These are phyloP conservation scores for Bufotes viridis DNA, from an alignment of 2,797 vertebrate species.

Conservation along the genomic window DNA sequence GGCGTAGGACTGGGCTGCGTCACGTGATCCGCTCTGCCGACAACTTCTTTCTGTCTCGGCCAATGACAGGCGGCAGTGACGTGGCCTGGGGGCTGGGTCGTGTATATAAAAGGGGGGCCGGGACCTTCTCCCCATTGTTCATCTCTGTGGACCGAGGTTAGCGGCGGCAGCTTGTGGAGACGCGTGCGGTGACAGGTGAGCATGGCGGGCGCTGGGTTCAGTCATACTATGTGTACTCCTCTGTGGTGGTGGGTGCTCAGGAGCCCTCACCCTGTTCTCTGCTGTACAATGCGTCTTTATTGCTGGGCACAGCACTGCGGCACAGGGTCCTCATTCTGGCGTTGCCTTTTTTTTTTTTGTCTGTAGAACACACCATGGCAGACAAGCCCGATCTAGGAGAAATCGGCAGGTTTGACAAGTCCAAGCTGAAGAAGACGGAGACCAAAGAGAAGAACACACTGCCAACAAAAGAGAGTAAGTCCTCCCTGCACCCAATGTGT, in stretches of 20 bases:
- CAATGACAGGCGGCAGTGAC: slow-evolving; percentile 35
- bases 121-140: slow-evolving; percentile 43
- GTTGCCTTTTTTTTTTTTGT: neutral
- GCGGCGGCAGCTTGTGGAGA: neutral
- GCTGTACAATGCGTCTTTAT: too few relatives aligned
- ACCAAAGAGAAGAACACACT: slow-evolving; percentile 53
- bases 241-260: too few relatives aligned
- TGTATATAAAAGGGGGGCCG: slow-evolving; percentile 32
- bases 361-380: slow-evolving; percentile 27
- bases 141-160: neutral
- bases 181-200: slow-evolving; percentile 21
- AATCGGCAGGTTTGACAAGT: slow-evolving; percentile 49
- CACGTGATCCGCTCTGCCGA: slow-evolving; percentile 19
- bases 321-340: too few relatives aligned
- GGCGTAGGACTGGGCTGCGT: slow-evolving; percentile 9
- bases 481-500: neutral
- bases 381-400: slow-evolving; percentile 55
- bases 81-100: slow-evolving; percentile 37
- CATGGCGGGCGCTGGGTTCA: neutral
- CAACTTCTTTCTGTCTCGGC: neutral
- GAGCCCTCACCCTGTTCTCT: too few relatives aligned
- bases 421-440: slow-evolving; percentile 53
- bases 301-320: neutral
- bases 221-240: neutral
- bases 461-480: slow-evolving; percentile 58